These are phyloP conservation scores for Lagenorhynchus albirostris DNA, from an alignment of 2,113 vertebrate species.

Conservation along the genomic window DNA sequence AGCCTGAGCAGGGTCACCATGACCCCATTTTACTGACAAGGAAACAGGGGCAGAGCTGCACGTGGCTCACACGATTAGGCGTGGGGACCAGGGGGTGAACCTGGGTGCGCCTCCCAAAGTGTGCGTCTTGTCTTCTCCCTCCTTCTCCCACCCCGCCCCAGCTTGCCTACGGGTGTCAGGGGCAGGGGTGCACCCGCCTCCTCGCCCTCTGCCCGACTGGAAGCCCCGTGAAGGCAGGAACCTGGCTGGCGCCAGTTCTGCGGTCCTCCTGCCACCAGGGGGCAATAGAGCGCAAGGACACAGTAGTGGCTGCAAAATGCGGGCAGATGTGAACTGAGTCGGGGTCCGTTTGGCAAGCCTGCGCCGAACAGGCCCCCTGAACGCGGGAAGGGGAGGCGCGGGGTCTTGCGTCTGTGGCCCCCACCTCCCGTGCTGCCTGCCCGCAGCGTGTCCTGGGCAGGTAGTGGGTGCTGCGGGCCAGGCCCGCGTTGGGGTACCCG, in stretches of 20 bases:
- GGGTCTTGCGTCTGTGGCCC: fast-evolving
- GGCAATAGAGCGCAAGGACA: background rate
- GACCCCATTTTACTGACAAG: background rate
- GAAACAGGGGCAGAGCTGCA: background rate
- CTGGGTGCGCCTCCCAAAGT: fast-evolving
- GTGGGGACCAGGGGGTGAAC: background rate
- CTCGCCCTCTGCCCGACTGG: fast-evolving
- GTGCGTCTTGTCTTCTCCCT: fast-evolving
- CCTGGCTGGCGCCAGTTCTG: fast-evolving
- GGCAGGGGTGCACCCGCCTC: fast-evolving
- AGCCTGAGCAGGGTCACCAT: fast-evolving
- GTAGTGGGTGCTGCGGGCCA: background rate
- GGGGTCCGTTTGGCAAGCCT: fast-evolving
- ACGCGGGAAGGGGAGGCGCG: fast-evolving
- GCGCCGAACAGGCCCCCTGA: too few relatives aligned
- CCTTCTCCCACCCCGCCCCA: fast-evolving
- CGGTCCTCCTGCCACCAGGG: background rate
- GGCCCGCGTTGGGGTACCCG: background rate
- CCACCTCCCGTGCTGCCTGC: background rate
- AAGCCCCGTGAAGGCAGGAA: background rate
- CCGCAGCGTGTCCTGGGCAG: background rate
- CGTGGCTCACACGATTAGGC: background rate
- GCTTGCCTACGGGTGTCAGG: background rate
- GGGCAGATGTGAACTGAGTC: fast-evolving
- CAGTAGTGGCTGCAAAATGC: fast-evolving